A percentile compares a stretch with the other conserved stretches of the same genome.
phyloP scores from a whole-genome alignment of 2,888 invertebrate species.

The Tinea trinotella region DNA sequence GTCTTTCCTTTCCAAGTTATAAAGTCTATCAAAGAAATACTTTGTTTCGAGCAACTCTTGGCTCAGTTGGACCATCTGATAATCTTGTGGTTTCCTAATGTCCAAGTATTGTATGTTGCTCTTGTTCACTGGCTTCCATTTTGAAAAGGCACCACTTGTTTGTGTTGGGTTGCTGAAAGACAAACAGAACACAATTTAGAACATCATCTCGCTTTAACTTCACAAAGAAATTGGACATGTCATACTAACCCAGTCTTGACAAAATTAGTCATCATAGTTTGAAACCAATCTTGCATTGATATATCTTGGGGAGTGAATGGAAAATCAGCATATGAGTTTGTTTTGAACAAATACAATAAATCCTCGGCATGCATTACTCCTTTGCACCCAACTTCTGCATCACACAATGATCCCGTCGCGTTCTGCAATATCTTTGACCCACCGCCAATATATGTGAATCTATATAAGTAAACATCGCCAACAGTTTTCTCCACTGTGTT shows the following conservation, averaged over 20 bases:
- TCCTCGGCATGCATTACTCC: slow-evolving; percentile 75
- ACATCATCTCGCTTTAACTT: too few species aligned
- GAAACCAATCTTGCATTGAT: slow-evolving; percentile 42
- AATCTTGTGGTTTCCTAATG: slow-evolving; percentile 27
- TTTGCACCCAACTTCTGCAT: slow-evolving; percentile 38
- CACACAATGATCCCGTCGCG: slow-evolving; percentile 24
- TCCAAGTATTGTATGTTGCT: slow-evolving; percentile 32
- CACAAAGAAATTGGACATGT: background rate
- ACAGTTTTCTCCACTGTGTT: slow-evolving; percentile 32
- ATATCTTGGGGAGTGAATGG: slow-evolving; percentile 28
- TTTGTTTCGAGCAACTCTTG: slow-evolving; percentile 31
- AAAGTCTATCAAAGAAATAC: slow-evolving; percentile 36
- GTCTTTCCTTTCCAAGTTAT: slow-evolving; percentile 20
- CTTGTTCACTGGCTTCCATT: slow-evolving; percentile 35
- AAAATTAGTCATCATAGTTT: slow-evolving; percentile 39
- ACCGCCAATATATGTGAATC: slow-evolving; percentile 64
- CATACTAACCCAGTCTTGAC: slow-evolving; percentile 26
- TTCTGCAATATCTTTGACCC: slow-evolving; percentile 27
- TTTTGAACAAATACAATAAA: slow-evolving; percentile 65
- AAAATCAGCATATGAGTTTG: slow-evolving; percentile 34
- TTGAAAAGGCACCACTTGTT: background rate
- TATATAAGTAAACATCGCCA: slow-evolving; percentile 60
- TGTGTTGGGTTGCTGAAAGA: background rate
- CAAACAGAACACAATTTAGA: background rate
- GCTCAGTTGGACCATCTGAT: slow-evolving; percentile 26